phyloP scores from a whole-genome alignment of 2,888 invertebrate genomes.

The Eledona agricola region DNA sequence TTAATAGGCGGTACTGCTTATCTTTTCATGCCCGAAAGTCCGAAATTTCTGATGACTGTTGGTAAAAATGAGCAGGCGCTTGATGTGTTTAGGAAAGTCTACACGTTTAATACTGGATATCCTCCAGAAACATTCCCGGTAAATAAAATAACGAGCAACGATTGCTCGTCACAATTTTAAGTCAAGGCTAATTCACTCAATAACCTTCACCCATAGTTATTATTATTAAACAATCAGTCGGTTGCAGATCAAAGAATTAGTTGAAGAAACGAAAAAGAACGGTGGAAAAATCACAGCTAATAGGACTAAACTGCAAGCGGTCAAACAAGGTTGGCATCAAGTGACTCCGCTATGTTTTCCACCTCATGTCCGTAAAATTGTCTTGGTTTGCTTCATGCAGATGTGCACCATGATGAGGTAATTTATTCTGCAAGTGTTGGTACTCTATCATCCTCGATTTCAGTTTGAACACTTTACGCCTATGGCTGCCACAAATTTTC shows the following conservation, averaged over 20 bases:
- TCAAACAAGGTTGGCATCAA: slow-evolving; percentile 70
- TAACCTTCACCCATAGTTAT: no score
- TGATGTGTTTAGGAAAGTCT: slow-evolving; percentile 71
- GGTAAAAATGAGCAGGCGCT: slow-evolving; percentile 74
- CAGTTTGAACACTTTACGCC: slow-evolving; percentile 77
- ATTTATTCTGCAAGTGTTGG: slow-evolving; percentile 44
- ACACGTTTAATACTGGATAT: slow-evolving; percentile 71
- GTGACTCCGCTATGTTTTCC: slow-evolving; percentile 71
- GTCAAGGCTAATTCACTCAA: no score
- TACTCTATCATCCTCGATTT: slow-evolving; percentile 39
- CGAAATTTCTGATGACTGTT: slow-evolving; percentile 78
- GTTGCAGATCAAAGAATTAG: slow-evolving; percentile 57
- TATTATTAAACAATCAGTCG: slow-evolving; percentile 5
- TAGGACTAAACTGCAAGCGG: slow-evolving; percentile 60
- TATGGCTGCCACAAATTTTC: slow-evolving; percentile 89
- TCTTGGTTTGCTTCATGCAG: slow-evolving; percentile 72
- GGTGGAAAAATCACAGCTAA: slow-evolving; percentile 54
- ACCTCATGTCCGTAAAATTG: slow-evolving; percentile 69
- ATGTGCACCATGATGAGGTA: slow-evolving; percentile 74
- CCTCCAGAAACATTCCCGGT: slow-evolving; percentile 73
- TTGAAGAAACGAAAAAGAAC: slow-evolving; percentile 52
- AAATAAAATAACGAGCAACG: slow-evolving; percentile 42
- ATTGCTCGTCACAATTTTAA: not conserved
- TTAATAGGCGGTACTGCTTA: slow-evolving; percentile 71
- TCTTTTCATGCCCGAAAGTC: slow-evolving; percentile 77